Base-by-base conservation (phyloP, 2,888 invertebrate species). In the Rhabditoides inermis region DNA sequence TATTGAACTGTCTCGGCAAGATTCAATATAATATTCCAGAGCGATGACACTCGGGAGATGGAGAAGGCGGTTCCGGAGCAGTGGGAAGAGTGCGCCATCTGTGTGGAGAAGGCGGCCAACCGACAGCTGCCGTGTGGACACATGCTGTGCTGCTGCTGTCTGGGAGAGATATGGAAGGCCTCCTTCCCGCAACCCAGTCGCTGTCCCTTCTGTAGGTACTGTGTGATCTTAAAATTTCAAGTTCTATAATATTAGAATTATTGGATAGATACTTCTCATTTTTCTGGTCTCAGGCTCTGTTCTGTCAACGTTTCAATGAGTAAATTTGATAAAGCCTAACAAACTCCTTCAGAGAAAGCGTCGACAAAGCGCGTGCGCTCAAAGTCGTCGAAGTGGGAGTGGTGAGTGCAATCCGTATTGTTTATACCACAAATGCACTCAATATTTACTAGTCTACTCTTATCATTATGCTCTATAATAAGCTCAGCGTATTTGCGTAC, bases 101-200 rank as follows among this genome's bases (percentile, higher is more conserved):
- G 58, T 32, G 40, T 42, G n/a, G 40, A 45, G 15, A 18, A 45
- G 42, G 49, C 46, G 37, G 53, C 52, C 18, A 58, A 58, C 27
- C 45, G 58, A 25, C 55, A 55, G 18, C 48, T 58, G 25, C 45
- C 27, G 35, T 58, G 55, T 41, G 52, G 47, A 20, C 55, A 45
- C 39, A 25, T 49, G 23, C 53, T 59, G 10, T 59, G 59, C 25
- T 59, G 59, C 49, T 59, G 59, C 25, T 59, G 59, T 36, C 44
- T 59, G 27, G 45, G 35, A 18, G 46, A 50, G n/a, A 54, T 54
- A 15, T 50, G 50, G 50, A 54, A 46, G 50, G 53, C 48, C 1
- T 22, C 32, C 22, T 23, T 40, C 22, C 15, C 10, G n/a, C 25
- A 36, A 22, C 20, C 32, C 26, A 25, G 45, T n/a, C n/a, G n/a